Percentiles rank a stretch among this genome's conserved stretches.
These are phyloP conservation scores for Megatriorchis doriae DNA, from an alignment of 2,113 vertebrate genomes.

Conservation along the genomic window DNA sequence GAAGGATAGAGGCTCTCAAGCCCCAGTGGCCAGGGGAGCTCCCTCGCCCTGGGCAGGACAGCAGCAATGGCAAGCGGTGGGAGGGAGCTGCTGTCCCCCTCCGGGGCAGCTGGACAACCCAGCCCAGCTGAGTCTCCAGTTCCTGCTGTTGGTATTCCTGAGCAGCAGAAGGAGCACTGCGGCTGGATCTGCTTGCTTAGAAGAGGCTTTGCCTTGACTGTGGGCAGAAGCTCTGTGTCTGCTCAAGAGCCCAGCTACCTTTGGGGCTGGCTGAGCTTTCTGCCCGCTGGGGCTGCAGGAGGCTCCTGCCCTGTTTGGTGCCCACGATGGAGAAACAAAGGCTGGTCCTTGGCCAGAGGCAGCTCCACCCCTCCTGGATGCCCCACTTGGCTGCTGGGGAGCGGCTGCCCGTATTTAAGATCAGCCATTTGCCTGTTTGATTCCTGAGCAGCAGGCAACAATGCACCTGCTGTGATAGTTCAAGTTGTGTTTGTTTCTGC, in stretches of 20 bases:
- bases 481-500: conserved; percentile 44
- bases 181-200: neutral
- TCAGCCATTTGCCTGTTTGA: neutral
- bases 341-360: neutral
- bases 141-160: neutral
- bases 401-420: neutral
- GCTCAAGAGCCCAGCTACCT: rapidly evolving
- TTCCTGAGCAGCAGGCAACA: neutral
- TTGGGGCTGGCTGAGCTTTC: neutral
- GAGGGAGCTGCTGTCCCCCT: neutral
- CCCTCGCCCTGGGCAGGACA: rapidly evolving
- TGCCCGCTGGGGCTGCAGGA: neutral
- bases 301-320: neutral
- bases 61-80: neutral
- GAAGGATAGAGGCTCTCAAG: neutral
- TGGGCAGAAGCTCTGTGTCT: neutral
- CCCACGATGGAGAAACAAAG: neutral
- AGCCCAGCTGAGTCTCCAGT: neutral
- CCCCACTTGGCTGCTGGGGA: neutral
- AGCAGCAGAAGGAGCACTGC: neutral
- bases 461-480: neutral
- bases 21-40: rapidly evolving
- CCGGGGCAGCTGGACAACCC: rapidly evolving
- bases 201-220: neutral
- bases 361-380: neutral